These are phyloP conservation scores for Tipula confusa DNA, from an alignment of 2,888 invertebrate species.

Conservation along the genomic window DNA sequence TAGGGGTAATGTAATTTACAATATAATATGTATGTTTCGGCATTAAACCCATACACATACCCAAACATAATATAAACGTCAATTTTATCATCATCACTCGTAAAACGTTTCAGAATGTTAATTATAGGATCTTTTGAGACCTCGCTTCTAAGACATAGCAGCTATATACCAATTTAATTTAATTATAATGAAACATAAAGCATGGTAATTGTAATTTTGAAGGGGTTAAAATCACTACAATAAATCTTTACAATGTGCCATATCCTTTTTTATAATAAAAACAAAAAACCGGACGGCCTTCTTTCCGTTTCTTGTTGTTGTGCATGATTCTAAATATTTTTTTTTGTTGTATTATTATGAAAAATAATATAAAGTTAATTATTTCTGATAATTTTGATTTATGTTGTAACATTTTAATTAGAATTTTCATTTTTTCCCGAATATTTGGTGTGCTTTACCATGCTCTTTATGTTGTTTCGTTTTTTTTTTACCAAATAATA, in stretches of 20 bases:
- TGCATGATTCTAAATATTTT: background rate
- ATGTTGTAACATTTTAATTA: conserved; percentile 20
- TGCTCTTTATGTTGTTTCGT: background rate
- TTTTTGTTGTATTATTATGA: background rate
- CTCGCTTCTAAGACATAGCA: background rate
- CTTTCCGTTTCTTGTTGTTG: background rate
- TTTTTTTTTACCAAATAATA: background rate
- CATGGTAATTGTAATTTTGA: background rate
- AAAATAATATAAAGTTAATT: conserved; percentile 5
- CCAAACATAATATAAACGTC: background rate
- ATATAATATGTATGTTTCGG: too few species aligned
- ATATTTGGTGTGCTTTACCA: background rate
- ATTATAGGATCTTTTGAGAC: background rate
- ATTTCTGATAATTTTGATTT: conserved; percentile 25
- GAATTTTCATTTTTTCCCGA: background rate
- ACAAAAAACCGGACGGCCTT: background rate
- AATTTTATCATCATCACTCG: background rate
- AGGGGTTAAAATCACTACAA: conserved; percentile 7
- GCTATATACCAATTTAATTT: background rate
- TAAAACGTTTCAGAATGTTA: background rate
- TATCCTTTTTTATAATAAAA: background rate
- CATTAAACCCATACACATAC: too few species aligned
- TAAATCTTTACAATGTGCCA: background rate
- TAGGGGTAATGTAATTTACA: background rate
- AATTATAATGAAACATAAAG: background rate